Conservation (phyloP, 2,888 invertebrate genomes). For the Pseudoips prasinana region DNA sequence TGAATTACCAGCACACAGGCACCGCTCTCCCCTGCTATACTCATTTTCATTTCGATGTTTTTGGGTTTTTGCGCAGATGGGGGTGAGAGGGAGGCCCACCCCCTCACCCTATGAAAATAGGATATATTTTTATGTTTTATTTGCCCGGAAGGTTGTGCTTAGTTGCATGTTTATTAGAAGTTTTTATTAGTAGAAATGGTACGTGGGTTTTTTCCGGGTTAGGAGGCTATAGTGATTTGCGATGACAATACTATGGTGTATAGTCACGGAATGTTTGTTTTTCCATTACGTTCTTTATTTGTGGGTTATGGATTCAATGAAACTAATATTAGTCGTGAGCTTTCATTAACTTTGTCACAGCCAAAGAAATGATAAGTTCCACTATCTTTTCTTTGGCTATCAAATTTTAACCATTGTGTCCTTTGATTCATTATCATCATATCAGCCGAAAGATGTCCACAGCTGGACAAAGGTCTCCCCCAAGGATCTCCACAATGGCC, state of each 20-base stretch:
- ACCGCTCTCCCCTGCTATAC: slow-evolving; percentile 68
- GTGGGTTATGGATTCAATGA: slow-evolving; percentile 2
- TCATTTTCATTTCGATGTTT: slow-evolving; percentile 83
- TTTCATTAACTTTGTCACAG: too few relatives aligned
- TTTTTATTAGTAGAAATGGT: slow-evolving; percentile 81
- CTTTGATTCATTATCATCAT: too few relatives aligned
- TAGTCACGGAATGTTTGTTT: slow-evolving; percentile 64
- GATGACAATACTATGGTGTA: slow-evolving; percentile 54
- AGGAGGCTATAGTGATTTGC: slow-evolving; percentile 56
- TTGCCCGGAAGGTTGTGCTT: slow-evolving; percentile 80
- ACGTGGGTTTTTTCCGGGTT: slow-evolving; percentile 52
- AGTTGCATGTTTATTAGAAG: slow-evolving; percentile 82
- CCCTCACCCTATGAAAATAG: slow-evolving; percentile 81
- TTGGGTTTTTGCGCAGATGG: slow-evolving; percentile 82
- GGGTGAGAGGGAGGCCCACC: slow-evolving; percentile 49
- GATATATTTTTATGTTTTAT: slow-evolving; percentile 83
- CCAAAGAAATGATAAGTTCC: too few relatives aligned
- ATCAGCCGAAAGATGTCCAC: too few relatives aligned
- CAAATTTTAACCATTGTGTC: too few relatives aligned
- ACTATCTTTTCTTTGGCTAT: too few relatives aligned
- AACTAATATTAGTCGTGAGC: too few relatives aligned
- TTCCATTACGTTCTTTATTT: slow-evolving; percentile 25
- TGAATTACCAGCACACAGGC: slow-evolving; percentile 80
- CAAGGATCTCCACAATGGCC: too few relatives aligned
- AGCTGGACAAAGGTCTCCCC: too few relatives aligned